Conservation (phyloP, 2,797 vertebrate species). For the Ataeniobius toweri region DNA sequence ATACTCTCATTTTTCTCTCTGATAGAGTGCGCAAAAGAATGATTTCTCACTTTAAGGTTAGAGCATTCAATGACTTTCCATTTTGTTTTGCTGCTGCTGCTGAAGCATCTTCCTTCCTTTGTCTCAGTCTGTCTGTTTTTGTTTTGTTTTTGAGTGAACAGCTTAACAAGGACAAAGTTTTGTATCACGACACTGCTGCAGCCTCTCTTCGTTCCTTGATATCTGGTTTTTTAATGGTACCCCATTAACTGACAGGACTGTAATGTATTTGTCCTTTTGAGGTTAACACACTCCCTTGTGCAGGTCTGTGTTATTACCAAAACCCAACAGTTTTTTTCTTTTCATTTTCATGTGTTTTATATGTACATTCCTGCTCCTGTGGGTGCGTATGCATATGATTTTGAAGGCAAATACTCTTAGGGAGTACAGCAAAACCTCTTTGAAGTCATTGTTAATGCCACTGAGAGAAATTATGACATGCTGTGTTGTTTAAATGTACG, state of each 20-base stretch:
- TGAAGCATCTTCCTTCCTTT: constrained; percentile 37
- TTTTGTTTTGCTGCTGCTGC: constrained; percentile 23
- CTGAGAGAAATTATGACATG: constrained; percentile 26
- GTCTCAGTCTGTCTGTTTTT: constrained; percentile 20
- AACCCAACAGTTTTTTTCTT: constrained; percentile 35
- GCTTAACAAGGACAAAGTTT: constrained; percentile 27
- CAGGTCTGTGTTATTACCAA: constrained; percentile 42
- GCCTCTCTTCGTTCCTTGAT: constrained; percentile 15
- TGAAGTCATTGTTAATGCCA: constrained; percentile 57
- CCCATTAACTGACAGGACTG: not conserved
- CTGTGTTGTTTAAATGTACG: constrained; percentile 12
- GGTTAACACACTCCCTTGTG: constrained; percentile 29
- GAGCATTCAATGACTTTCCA: constrained; percentile 39
- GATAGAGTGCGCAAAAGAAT: constrained; percentile 59
- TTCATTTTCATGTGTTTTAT: constrained; percentile 28
- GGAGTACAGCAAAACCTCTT: constrained; percentile 33
- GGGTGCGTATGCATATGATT: constrained; percentile 39
- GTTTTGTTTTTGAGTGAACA: constrained; percentile 12
- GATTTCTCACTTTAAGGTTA: constrained; percentile 58
- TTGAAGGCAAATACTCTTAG: constrained; percentile 32
- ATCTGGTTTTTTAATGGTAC: not conserved
- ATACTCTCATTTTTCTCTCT: constrained; percentile 67
- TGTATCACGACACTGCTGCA: constrained; percentile 18
- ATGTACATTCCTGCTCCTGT: constrained; percentile 35
- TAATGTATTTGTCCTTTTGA: constrained; percentile 12